phyloP scores from a whole-genome alignment of 2,888 invertebrate species.

The Monoplex corrugatus region DNA sequence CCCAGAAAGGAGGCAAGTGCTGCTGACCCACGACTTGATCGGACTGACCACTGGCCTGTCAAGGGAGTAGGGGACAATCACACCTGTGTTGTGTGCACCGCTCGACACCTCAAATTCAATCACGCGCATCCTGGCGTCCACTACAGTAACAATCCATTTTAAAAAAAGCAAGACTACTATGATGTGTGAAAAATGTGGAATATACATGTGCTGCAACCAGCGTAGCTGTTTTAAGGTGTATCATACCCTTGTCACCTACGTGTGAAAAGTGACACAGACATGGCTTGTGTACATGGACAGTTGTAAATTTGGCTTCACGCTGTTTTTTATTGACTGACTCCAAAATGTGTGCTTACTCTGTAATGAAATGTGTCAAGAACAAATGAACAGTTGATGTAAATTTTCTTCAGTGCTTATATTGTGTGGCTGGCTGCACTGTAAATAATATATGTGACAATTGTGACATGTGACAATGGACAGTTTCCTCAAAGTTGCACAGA shows the following conservation, averaged over 20 bases:
- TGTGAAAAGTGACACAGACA: neutral
- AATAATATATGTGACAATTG: no score
- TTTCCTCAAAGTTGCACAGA: no score
- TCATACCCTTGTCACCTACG: neutral
- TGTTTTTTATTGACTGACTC: no score
- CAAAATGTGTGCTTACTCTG: no score
- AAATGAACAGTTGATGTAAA: no score
- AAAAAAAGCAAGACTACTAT: slow-evolving; percentile 11
- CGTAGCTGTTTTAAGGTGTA: slow-evolving; percentile 5
- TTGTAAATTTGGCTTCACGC: no score
- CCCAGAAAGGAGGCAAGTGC: neutral
- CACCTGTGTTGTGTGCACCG: slow-evolving; percentile 23
- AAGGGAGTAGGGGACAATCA: neutral
- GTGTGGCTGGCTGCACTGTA: no score
- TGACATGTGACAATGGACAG: no score
- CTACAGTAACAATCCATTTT: neutral
- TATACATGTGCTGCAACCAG: slow-evolving; percentile 30
- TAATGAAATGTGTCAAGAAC: no score
- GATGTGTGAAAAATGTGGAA: neutral
- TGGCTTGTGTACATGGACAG: no score
- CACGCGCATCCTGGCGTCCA: neutral
- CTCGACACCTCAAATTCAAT: neutral
- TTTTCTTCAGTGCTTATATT: no score
- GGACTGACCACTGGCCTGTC: slow-evolving; percentile 12
- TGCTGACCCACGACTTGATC: neutral